Conservation (phyloP, 2,888 invertebrate genomes). For the Dryadula phaetusa region DNA sequence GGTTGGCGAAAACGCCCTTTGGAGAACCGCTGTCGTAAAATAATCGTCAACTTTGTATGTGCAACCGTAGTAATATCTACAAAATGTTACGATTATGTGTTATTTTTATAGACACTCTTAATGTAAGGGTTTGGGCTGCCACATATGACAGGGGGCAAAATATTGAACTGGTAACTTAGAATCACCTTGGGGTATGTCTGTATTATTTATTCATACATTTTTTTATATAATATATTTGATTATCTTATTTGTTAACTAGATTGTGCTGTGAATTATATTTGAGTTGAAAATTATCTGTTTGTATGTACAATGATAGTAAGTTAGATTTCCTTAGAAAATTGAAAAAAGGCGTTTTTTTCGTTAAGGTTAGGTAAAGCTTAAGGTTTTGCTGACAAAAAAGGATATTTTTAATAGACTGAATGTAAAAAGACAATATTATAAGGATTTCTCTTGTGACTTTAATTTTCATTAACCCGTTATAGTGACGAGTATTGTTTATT, state of each 20-base stretch:
- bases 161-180: slow-evolving; percentile 15
- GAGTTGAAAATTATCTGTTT: no score
- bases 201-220: slow-evolving; percentile 2
- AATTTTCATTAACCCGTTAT: neutral
- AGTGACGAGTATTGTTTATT: neutral
- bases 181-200: neutral
- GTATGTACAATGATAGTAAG: neutral
- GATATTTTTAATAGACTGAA: no score
- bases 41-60: slow-evolving; percentile 38
- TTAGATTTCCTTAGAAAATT: no score
- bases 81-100: slow-evolving; percentile 22
- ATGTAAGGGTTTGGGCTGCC: neutral
- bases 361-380: no score
- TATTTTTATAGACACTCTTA: slow-evolving; percentile 22
- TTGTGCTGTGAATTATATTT: no score
- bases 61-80: slow-evolving; percentile 30
- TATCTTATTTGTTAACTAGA: no score
- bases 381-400: no score
- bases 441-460: neutral
- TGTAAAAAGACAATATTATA: no score
- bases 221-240: neutral
- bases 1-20: slow-evolving; percentile 78
- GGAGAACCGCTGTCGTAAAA: slow-evolving; percentile 45
- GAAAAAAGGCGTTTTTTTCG: no score
- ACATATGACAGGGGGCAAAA: neutral